Percentiles rank a stretch among this genome's conserved stretches.
Conservation (phyloP, 2,888 invertebrate species). For the Trisateles emortualis region DNA sequence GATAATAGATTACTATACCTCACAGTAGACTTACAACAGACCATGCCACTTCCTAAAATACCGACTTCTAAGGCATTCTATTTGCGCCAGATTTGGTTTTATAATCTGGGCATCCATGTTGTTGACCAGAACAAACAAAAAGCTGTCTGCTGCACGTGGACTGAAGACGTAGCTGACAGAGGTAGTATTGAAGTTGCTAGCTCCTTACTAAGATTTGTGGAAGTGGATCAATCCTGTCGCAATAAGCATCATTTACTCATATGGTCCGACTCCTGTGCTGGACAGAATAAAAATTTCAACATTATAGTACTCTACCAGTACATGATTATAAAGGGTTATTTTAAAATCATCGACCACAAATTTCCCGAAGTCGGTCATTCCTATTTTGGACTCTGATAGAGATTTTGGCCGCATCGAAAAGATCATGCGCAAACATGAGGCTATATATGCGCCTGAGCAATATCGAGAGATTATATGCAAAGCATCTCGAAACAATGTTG, state of each 20-base stretch:
- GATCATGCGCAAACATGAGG: slow-evolving; percentile 9
- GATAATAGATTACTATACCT: slow-evolving; percentile 1
- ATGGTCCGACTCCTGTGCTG: too few species aligned
- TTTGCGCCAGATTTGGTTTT: slow-evolving; percentile 1
- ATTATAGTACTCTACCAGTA: too few species aligned
- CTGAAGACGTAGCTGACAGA: slow-evolving; percentile 5
- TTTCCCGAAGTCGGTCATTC: slow-evolving; percentile 51
- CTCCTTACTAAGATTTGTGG: too few species aligned
- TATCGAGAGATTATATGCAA: neutral
- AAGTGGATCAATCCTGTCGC: too few species aligned
- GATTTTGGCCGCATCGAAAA: slow-evolving; percentile 52
- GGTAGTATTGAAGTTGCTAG: too few species aligned
- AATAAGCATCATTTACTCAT: too few species aligned
- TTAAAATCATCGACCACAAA: slow-evolving; percentile 49
- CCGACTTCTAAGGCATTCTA: slow-evolving; percentile 3
- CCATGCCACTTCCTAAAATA: slow-evolving; percentile 3
- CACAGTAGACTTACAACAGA: slow-evolving; percentile 8
- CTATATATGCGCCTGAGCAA: neutral
- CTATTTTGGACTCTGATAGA: slow-evolving; percentile 50
- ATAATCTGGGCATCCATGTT: slow-evolving; percentile 6
- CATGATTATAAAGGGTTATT: slow-evolving; percentile 27
- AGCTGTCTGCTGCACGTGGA: slow-evolving; percentile 4
- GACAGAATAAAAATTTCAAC: too few species aligned
- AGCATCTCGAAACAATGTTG: too few species aligned
- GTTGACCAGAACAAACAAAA: neutral